Evolutionary conservation across 2,888 invertebrate species (phyloP).

Genomic region (Xanthorhoe designata): DNA sequence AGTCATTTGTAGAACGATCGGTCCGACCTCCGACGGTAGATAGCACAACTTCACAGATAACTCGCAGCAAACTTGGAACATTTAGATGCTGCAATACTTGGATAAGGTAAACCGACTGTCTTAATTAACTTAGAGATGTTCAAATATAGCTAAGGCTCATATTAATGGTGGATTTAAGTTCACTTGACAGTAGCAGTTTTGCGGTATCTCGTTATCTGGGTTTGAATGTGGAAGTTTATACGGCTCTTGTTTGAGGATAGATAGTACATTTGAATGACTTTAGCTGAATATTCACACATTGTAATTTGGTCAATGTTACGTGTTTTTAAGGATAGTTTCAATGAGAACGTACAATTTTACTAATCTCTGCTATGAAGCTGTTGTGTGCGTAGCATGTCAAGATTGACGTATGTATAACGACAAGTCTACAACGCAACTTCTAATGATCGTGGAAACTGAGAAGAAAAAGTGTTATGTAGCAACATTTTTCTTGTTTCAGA

Average conservation of each 20-base stretch:
- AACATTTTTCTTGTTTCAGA: too few species aligned
- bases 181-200: slow-evolving; percentile 41
- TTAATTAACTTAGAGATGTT: slow-evolving; percentile 77
- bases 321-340: background rate
- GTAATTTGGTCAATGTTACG: background rate
- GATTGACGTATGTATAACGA: too few species aligned
- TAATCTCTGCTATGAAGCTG: too few species aligned
- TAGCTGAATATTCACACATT: slow-evolving; percentile 6
- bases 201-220: slow-evolving; percentile 30
- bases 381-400: too few species aligned
- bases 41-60: slow-evolving; percentile 81
- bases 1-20: slow-evolving; percentile 79
- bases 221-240: slow-evolving; percentile 27
- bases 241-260: slow-evolving; percentile 24
- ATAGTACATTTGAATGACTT: slow-evolving; percentile 22
- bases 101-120: slow-evolving; percentile 81
- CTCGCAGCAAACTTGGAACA: slow-evolving; percentile 79
- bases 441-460: too few species aligned
- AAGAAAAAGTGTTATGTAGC: too few species aligned
- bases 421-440: too few species aligned
- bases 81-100: slow-evolving; percentile 81
- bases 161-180: slow-evolving; percentile 58
- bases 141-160: slow-evolving; percentile 62
- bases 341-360: background rate
- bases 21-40: slow-evolving; percentile 79